Base-by-base conservation (phyloP, 2,113 vertebrate genomes). In the Leptosomus discolor region DNA sequence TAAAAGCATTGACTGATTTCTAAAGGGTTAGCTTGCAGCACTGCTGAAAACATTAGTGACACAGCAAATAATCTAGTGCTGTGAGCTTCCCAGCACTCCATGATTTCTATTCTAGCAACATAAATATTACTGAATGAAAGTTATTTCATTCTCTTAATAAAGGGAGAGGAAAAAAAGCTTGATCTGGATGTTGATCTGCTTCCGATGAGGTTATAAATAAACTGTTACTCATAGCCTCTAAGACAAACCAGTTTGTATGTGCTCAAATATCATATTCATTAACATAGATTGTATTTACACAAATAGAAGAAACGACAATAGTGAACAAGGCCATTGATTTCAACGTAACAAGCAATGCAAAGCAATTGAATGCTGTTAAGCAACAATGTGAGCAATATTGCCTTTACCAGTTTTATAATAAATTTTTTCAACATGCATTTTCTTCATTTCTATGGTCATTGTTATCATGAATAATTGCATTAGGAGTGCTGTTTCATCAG, bases 1-100 rank as follows among this genome's bases (percentile, higher is more conserved):
- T 92, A 97, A 97, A 96, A 85, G 67, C 92, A 96, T 3, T 96
- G 93, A 90, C 74, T 93, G 75, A 95, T 95, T 97, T 94, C 50
- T 90, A 95, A 97, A 94, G 92, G 58, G 87, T 94, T 86, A 97
- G 85, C 26, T 64, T 96, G 88, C 90, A 78, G 64, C 51, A 86
- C 43, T 69, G 73, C 71, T 93, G 91, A 93, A 95, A 97, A 97
- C 78, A 85, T 92, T 43, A 88, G 41, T 85, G 65, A 80, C 69
- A 94, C 0, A 21, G 64, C 50, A 95, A 92, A 92, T 80, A 88
- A 95, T 65, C 78, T 94, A 84, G 71, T 29, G 86, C 83, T 73
- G 21, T 43, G 70, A 90, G 89, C 54, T 79, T 61, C 89, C 71
- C 57, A 76, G 53, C 63, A 45, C 85, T 30, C 57, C 18, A 3